phyloP scores from a whole-genome alignment of 2,888 invertebrate genomes.

The Timandra comae region DNA sequence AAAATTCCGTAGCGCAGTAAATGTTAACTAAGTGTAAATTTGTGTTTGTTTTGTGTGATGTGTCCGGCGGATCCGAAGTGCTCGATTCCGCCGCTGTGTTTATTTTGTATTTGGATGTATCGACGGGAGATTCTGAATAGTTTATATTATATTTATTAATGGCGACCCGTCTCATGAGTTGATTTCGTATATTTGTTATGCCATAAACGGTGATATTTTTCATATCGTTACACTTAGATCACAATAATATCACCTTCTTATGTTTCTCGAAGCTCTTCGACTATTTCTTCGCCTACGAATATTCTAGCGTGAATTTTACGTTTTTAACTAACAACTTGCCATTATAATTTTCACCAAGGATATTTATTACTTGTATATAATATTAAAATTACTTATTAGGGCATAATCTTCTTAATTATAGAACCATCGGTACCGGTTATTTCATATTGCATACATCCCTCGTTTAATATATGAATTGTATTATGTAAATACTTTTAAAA shows the following conservation, averaged over 20 bases:
- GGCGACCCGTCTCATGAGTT: slow-evolving; percentile 54
- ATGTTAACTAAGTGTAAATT: slow-evolving; percentile 75
- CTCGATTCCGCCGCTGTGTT: slow-evolving; percentile 69
- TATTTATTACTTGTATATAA: slow-evolving; percentile 70
- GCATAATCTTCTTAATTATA: slow-evolving; percentile 38
- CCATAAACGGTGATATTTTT: slow-evolving; percentile 64
- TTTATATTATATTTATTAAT: slow-evolving; percentile 67
- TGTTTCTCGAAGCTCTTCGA: slow-evolving; percentile 64
- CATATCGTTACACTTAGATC: slow-evolving; percentile 35
- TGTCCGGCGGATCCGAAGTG: slow-evolving; percentile 72
- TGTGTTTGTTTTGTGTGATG: slow-evolving; percentile 75
- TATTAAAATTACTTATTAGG: slow-evolving; percentile 45
- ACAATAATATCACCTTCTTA: slow-evolving; percentile 50
- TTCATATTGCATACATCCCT: slow-evolving; percentile 36
- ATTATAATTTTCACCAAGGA: slow-evolving; percentile 70
- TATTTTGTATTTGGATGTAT: slow-evolving; percentile 69
- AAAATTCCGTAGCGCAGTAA: slow-evolving; percentile 59
- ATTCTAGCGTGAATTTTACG: slow-evolving; percentile 42
- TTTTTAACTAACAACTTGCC: slow-evolving; percentile 71
- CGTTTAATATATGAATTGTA: slow-evolving; percentile 14
- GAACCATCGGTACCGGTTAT: slow-evolving; percentile 20
- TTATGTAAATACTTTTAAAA: slow-evolving; percentile 21
- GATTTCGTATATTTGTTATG: slow-evolving; percentile 57
- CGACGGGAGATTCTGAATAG: slow-evolving; percentile 58
- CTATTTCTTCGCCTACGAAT: slow-evolving; percentile 38